These are phyloP conservation scores for Capreolus pygargus DNA, from an alignment of 2,113 vertebrate species.

Conservation along the genomic window DNA sequence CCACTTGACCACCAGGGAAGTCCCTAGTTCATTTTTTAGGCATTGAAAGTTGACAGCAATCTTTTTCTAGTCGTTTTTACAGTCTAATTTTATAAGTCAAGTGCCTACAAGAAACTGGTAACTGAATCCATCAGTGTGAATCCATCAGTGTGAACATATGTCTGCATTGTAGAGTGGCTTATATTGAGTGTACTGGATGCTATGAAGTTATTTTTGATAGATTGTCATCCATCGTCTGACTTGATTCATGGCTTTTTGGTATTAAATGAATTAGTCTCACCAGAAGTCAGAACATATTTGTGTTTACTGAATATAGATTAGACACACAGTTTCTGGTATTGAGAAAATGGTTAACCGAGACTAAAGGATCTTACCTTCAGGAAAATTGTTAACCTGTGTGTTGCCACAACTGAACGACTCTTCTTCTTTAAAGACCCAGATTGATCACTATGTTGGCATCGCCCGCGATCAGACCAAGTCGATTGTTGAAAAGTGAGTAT, in stretches of 20 bases:
- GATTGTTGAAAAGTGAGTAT: constrained; percentile 89
- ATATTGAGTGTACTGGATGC: neutral
- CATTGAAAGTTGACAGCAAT: neutral
- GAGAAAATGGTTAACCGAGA: neutral
- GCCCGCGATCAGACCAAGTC: constrained; percentile 86
- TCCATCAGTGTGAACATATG: neutral
- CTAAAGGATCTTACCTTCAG: neutral
- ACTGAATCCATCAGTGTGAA: neutral
- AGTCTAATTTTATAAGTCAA: neutral
- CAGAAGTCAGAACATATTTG: neutral
- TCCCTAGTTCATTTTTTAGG: neutral
- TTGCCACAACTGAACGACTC: neutral
- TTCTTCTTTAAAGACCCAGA: constrained; percentile 86
- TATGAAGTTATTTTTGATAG: neutral
- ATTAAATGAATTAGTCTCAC: neutral
- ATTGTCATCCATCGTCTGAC: neutral
- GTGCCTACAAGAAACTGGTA: neutral
- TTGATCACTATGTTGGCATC: constrained; percentile 90
- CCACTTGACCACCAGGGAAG: neutral
- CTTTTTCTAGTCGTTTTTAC: neutral
- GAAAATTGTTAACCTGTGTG: neutral
- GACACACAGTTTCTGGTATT: neutral
- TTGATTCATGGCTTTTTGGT: neutral
- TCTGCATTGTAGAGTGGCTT: neutral
- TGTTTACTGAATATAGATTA: neutral